Evolutionary conservation across 2,888 invertebrate genomes (phyloP), one percentile per base, ranked within the genome.

Genomic region (Chymomyza procnemis): DNA sequence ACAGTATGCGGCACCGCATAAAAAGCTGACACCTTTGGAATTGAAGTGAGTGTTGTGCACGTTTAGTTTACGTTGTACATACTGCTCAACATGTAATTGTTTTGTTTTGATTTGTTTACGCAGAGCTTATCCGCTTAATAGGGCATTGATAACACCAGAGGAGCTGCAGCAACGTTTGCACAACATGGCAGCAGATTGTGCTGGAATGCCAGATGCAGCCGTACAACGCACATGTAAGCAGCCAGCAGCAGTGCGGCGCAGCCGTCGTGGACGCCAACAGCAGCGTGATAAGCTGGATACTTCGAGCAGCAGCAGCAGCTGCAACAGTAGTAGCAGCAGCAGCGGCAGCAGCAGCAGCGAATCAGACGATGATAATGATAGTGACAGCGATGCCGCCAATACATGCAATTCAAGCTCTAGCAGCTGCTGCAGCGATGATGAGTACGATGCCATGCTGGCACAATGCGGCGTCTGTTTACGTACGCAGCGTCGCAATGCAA

Each of bases 1-100:
- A n/a, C 99, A 99, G 92, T 99, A 94, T 92, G 96, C 96, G 79
- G 97, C 98, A 90, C 93, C 94, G 89, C 98, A 95, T 91, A 94
- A 95, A 86, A 83, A 90, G 67, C 98, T 97, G 90, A 94, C 96
- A 1, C 92, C 97, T 5, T 93, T 95, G 14, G 97, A 99, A 91
- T 92, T 99, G 66, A 92, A 91, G 94, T 94, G 89, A 87, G 91
- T 55, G 2, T 50, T 50, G 50, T n/a, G n/a, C n/a, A n/a, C n/a
- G n/a, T n/a, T n/a, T n/a, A n/a, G n/a, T n/a, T n/a, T n/a, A n/a
- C n/a, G n/a, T n/a, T n/a, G n/a, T n/a, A n/a, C n/a, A n/a, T n/a
- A n/a, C n/a, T n/a, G n/a, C n/a, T n/a, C n/a, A n/a, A n/a, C n/a
- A n/a, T n/a, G 12, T 41, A 12, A 18, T 50, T 4, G 3, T 48